Evolutionary conservation across 2,113 vertebrate genomes (phyloP), one percentile per base, ranked within the genome.

Genomic region (Meles meles): DNA sequence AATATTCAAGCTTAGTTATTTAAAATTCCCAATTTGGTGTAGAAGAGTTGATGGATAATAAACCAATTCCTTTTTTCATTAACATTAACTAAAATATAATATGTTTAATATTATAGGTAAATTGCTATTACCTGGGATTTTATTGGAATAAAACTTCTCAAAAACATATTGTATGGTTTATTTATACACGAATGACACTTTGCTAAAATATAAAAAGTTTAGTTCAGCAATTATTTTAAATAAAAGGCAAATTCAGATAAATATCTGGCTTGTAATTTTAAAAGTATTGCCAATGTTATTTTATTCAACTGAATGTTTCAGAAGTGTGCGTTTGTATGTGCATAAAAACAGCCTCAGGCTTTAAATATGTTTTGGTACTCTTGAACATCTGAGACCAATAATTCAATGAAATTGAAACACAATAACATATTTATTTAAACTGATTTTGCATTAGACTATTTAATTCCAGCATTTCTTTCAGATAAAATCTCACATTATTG

Each of bases 1-100:
- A 96, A 96, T 97, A 97, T 97, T 97, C 97, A 98, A 96, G 67
- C 59, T 97, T 88, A 97, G 90, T 92, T 98, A 92, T 95, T 97
- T 97, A 95, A 96, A 97, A 96, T 95, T 97, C 90, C 25, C 84
- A 65, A 95, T 96, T 97, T 94, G 92, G 65, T 63, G 13, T 88
- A 96, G 29, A 95, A 65, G 86, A 92, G 49, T 81, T 90, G 31
- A 94, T 94, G 44, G 13, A 20, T 94, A 92, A 94, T 92, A 96
- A 82, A 80, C 71, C 63, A 94, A 97, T 97, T 94, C 97, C 89
- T 72, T 61, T 97, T 96, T 97, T 93, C 81, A 97, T 96, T 94
- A 93, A 97, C 97, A 98, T 98, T 98, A 98, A 98, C 67, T 98
- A 98, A 98, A 99, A 98, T 98, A 95, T 98, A 96, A 98, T 98